These are phyloP conservation scores for Operophtera brumata DNA, from an alignment of 2,888 invertebrate genomes.

Conservation along the genomic window DNA sequence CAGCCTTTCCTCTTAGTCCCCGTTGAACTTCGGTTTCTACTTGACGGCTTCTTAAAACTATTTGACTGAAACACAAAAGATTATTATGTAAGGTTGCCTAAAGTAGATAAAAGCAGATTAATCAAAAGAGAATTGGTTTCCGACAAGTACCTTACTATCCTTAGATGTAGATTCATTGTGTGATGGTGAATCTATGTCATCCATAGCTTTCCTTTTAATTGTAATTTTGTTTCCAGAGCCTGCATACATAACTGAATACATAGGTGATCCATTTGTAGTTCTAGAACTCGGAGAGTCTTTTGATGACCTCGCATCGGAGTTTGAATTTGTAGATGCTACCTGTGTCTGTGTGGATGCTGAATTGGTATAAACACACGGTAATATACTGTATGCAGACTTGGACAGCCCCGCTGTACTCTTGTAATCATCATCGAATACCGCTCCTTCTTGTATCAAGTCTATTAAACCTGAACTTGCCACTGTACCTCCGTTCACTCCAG, in stretches of 20 bases:
- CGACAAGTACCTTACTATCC: constrained; percentile 64
- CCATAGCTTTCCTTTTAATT: constrained; percentile 87
- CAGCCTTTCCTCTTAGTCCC: constrained; percentile 86
- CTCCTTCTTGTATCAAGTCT: constrained; percentile 90
- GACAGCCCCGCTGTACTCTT: constrained; percentile 86
- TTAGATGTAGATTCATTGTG: constrained; percentile 61
- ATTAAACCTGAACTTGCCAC: constrained; percentile 82
- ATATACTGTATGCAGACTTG: constrained; percentile 86
- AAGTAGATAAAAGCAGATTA: no score
- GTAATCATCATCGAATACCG: constrained; percentile 87
- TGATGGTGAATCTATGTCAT: constrained; percentile 72
- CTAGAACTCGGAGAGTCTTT: constrained; percentile 68
- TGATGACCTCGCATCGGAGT: constrained; percentile 54
- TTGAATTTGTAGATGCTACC: constrained; percentile 58
- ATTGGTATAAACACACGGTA: constrained; percentile 86
- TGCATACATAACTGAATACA: constrained; percentile 89
- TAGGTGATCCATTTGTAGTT: constrained; percentile 68
- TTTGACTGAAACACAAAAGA: constrained; percentile 57
- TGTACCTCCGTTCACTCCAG: constrained; percentile 74
- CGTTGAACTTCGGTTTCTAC: constrained; percentile 66
- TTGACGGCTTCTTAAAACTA: constrained; percentile 75
- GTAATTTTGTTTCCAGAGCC: constrained; percentile 91
- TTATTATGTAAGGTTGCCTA: not conserved
- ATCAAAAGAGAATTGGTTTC: no score
- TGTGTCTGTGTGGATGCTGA: constrained; percentile 77